Evolutionary conservation across 2,113 vertebrate genomes (phyloP).

Genomic region (Alouatta palliata): DNA sequence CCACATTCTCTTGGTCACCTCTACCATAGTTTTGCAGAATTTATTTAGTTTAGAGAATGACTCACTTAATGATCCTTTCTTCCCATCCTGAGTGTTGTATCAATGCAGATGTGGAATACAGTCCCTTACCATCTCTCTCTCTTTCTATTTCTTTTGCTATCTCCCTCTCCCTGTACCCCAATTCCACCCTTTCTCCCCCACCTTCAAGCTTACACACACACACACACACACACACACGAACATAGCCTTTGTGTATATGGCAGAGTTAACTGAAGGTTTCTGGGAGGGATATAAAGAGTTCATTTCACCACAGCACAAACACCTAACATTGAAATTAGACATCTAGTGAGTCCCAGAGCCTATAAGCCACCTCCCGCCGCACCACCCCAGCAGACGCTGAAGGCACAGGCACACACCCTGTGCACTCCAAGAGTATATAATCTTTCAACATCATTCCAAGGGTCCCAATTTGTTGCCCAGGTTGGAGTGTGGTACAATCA

Average conservation of each 20-base stretch:
- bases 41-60: background rate
- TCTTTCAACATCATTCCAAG: no score
- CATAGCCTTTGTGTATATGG: background rate
- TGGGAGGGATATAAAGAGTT: background rate
- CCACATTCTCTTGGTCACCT: background rate
- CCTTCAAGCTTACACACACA: fast-evolving
- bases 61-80: background rate
- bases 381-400: no score
- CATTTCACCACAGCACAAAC: background rate
- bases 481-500: no score
- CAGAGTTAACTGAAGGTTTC: background rate
- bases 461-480: no score
- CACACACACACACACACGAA: background rate
- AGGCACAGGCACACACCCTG: no score
- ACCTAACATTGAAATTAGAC: background rate
- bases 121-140: background rate
- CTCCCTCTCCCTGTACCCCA: background rate
- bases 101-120: background rate
- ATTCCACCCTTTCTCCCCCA: no score
- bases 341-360: no score
- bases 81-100: background rate
- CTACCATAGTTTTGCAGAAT: background rate
- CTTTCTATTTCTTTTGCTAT: background rate
- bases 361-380: no score
- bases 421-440: no score